Base-by-base conservation (phyloP, 2,888 invertebrate genomes). In the Gnatocerus cornutus region DNA sequence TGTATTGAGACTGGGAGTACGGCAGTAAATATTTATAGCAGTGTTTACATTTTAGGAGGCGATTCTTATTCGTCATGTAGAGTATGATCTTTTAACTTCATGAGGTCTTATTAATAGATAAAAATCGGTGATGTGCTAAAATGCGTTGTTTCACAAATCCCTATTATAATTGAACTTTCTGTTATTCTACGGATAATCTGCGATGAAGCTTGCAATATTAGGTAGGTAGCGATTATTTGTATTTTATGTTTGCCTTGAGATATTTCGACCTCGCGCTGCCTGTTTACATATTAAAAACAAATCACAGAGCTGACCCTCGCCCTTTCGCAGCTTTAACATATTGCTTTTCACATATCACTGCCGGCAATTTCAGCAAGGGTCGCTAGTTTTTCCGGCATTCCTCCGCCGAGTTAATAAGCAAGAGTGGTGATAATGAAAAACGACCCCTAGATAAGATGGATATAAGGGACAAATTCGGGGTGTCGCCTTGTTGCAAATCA, bases 341-440 rank as follows among this genome's bases (percentile, higher is more conserved):
- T 74, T 69, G 73, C 66, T 68, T 67, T 73, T 73, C 73, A 69
- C 69, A 64, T 74, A 70, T 71, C 71, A 63, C 63, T 48, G 66
- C 52, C 70, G 67, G 71, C 59, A 68, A 68, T 74, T 68, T 64
- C 56, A 53, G 64, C 65, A 63, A 72, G 68, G 71, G 65, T 71
- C 73, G 69, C 56, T 65, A 71, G 68, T 71, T 73, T 74, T 74
- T 74, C 66, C 71, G 64, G 62, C 45, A 46, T 59, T 63, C 58
- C 68, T 21, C 67, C 14, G 46, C 41, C 68, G 69, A 67, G 63
- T 73, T 71, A 73, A 71, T 71, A 73, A 73, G 68, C 68, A 56
- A 21, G 46, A n/a, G 12, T 29, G 50, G 33, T 10, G 41, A 39
- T 39, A 39, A 10, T 45, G 64, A 41, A 66, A 66, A 66, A 58